Evolutionary conservation across 1,140 invertebrate genomes (phyloP).

Genomic region (Zaprionus lachaisei): DNA sequence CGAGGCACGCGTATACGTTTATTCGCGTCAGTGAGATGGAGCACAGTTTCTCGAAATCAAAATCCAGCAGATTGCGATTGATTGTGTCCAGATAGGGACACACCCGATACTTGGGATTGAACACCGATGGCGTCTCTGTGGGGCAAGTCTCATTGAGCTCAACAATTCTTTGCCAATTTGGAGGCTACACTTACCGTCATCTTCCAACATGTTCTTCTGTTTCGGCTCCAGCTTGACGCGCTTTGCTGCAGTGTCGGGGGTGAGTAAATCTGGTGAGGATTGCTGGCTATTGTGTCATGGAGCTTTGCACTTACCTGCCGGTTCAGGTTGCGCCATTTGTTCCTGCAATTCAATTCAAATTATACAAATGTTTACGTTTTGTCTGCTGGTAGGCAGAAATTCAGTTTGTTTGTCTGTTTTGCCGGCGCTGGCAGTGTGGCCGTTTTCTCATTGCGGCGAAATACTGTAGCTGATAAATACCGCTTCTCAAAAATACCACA

Average conservation of each 20-base stretch:
- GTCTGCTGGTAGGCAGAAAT: background rate
- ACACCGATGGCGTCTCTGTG: slow-evolving; percentile 78
- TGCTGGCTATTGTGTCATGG: background rate
- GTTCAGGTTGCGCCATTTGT: slow-evolving; percentile 57
- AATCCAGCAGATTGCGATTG: slow-evolving; percentile 98
- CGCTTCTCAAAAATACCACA: background rate
- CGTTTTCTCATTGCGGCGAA: background rate
- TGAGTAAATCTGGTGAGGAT: background rate
- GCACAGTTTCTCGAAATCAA: slow-evolving; percentile 99
- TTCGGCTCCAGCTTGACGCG: slow-evolving; percentile 58
- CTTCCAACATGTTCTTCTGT: slow-evolving; percentile 50
- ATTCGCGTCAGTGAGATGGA: slow-evolving; percentile 99
- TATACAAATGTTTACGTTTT: slow-evolving; percentile 34
- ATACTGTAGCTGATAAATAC: background rate
- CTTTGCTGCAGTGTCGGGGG: slow-evolving; percentile 34
- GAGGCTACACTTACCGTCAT: slow-evolving; percentile 58
- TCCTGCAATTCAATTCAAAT: background rate
- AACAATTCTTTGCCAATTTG: background rate
- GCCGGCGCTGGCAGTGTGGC: slow-evolving; percentile 29
- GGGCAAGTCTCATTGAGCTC: background rate
- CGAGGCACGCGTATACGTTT: slow-evolving; percentile 99
- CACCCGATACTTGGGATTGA: slow-evolving; percentile 82
- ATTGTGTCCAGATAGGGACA: slow-evolving; percentile 99
- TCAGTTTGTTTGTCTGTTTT: slow-evolving; percentile 33
- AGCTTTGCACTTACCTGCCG: slow-evolving; percentile 25